phyloP scores from a whole-genome alignment of 1,140 invertebrate species.

The Psix sp. region DNA sequence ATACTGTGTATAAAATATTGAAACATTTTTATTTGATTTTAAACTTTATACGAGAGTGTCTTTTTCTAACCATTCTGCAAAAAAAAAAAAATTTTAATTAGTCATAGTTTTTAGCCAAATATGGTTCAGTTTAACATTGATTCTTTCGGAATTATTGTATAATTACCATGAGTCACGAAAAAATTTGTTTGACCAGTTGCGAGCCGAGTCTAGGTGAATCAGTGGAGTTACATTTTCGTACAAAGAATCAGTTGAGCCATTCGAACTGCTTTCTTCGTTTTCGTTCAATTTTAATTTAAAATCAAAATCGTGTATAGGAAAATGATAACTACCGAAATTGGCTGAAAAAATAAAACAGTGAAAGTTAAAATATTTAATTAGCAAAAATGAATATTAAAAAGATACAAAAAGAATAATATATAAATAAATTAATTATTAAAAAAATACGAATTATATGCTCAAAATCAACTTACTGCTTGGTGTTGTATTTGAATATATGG shows the following conservation, averaged over 20 bases:
- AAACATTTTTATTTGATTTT: conserved; percentile 5
- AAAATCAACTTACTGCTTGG: conserved; percentile 32
- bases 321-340: conserved; percentile 59
- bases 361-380: background rate
- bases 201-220: conserved; percentile 51
- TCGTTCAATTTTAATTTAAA: conserved; percentile 38
- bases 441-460: conserved; percentile 7
- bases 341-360: conserved; percentile 35
- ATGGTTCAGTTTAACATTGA: too few relatives aligned
- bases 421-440: background rate
- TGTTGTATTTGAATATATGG: conserved; percentile 56
- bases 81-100: background rate
- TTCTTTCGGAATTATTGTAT: too few relatives aligned
- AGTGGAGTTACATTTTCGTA: conserved; percentile 64
- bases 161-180: conserved; percentile 50
- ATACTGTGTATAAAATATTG: conserved; percentile 19
- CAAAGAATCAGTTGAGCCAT: conserved; percentile 59
- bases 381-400: background rate
- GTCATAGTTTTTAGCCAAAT: background rate
- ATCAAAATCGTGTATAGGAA: conserved; percentile 51
- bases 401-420: background rate
- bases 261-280: conserved; percentile 46
- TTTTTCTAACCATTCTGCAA: conserved; percentile 53
- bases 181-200: conserved; percentile 16
- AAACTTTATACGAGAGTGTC: conserved; percentile 53